Conservation (phyloP, 2,888 invertebrate species). For the Tipula unca region DNA sequence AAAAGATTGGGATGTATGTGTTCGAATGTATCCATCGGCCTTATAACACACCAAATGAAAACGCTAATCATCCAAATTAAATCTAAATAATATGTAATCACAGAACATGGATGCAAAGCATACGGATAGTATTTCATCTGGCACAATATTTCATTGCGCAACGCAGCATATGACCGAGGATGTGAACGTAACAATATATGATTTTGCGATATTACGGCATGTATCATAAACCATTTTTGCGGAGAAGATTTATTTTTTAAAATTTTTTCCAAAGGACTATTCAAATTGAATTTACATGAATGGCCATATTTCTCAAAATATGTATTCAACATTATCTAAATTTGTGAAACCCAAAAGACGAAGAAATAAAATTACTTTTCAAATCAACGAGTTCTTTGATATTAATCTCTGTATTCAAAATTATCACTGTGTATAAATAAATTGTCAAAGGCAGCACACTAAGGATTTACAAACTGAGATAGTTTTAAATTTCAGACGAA, state of each 20-base stretch:
- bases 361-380: not conserved
- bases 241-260: not conserved
- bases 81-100: not conserved
- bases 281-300: not conserved
- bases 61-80: not conserved
- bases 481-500: no score
- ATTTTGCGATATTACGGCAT: not conserved
- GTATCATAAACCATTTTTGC: not conserved
- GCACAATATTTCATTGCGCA: not conserved
- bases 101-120: not conserved
- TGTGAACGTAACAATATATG: not conserved
- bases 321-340: not conserved
- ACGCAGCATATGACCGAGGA: not conserved
- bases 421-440: no score
- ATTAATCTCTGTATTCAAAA: no score
- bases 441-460: no score
- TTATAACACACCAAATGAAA: not conserved
- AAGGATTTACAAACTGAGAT: no score
- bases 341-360: not conserved
- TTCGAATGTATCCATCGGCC: not conserved
- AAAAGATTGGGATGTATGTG: not conserved
- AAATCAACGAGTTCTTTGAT: no score
- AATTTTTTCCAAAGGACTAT: not conserved
- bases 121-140: not conserved
- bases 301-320: not conserved